A percentile compares a stretch with the other conserved stretches of the same genome.
These are phyloP conservation scores for Helleia helle DNA, from an alignment of 2,888 invertebrate species.

Conservation along the genomic window DNA sequence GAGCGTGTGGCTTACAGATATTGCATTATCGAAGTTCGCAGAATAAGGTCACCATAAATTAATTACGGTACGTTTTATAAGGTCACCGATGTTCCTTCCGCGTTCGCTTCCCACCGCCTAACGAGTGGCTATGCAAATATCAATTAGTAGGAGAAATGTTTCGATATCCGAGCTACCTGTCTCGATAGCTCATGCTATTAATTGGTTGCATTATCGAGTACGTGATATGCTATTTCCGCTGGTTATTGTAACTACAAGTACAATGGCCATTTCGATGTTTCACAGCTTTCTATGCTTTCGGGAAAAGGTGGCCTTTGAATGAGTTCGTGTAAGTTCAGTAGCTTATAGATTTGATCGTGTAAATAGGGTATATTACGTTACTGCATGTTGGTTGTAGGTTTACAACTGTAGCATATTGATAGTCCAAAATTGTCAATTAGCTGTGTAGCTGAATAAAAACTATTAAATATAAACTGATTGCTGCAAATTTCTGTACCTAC, in stretches of 20 bases:
- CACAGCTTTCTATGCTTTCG: too few relatives aligned
- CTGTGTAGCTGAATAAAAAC: too few relatives aligned
- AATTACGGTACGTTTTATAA: constrained; percentile 27
- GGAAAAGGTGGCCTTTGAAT: too few relatives aligned
- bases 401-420: too few relatives aligned
- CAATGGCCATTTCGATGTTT: too few relatives aligned
- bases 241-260: constrained; percentile 10
- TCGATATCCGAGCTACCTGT: constrained; percentile 30
- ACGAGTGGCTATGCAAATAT: constrained; percentile 42
- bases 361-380: too few relatives aligned
- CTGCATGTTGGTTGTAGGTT: too few relatives aligned
- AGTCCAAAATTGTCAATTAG: too few relatives aligned
- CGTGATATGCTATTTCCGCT: constrained; percentile 36
- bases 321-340: too few relatives aligned
- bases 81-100: constrained; percentile 32
- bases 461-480: too few relatives aligned
- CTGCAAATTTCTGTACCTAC: too few relatives aligned
- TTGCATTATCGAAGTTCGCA: constrained; percentile 9
- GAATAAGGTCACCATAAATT: constrained; percentile 19
- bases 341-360: too few relatives aligned
- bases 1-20: constrained; percentile 1
- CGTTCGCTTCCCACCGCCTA: constrained; percentile 24
- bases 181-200: constrained; percentile 30
- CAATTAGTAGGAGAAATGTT: constrained; percentile 47
- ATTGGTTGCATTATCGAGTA: constrained; percentile 37